Conservation (phyloP, 2,113 vertebrate genomes). For the Baryphthengus martii region DNA sequence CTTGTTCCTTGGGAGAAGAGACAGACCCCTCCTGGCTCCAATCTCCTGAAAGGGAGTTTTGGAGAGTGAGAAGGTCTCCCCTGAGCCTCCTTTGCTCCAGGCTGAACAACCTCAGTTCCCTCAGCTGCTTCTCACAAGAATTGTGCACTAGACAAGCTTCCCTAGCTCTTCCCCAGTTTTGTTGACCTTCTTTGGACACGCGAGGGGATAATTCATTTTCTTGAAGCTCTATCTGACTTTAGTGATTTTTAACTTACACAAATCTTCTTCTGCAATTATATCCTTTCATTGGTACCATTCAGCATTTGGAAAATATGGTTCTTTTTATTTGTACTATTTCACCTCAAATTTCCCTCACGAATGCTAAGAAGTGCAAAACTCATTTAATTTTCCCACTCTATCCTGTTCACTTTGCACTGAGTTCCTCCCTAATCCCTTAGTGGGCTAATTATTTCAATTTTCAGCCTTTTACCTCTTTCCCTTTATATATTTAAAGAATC, state of each 20-base stretch:
- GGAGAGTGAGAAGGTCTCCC: no score
- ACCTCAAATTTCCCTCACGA: constrained; percentile 13
- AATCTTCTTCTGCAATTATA: not conserved
- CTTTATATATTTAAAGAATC: constrained; percentile 45
- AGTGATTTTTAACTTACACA: not conserved
- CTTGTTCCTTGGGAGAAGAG: no score
- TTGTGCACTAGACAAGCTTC: no score
- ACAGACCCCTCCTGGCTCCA: no score
- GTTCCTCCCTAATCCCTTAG: constrained; percentile 36
- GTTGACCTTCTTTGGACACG: no score
- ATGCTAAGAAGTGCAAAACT: constrained; percentile 17
- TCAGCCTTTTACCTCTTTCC: constrained; percentile 39
- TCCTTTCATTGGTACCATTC: not conserved
- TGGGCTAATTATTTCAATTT: constrained; percentile 59
- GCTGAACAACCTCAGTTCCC: no score
- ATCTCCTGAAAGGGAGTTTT: no score
- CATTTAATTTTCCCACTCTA: constrained; percentile 47
- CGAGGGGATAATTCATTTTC: not conserved
- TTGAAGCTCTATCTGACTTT: not conserved
- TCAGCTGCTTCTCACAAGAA: no score
- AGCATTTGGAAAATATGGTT: not conserved
- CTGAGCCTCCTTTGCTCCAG: no score
- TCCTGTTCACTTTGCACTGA: constrained; percentile 15
- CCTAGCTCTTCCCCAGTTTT: no score
- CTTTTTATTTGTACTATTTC: constrained; percentile 21